Conservation (phyloP, 1,140 invertebrate genomes). For the Apis dorsata region DNA sequence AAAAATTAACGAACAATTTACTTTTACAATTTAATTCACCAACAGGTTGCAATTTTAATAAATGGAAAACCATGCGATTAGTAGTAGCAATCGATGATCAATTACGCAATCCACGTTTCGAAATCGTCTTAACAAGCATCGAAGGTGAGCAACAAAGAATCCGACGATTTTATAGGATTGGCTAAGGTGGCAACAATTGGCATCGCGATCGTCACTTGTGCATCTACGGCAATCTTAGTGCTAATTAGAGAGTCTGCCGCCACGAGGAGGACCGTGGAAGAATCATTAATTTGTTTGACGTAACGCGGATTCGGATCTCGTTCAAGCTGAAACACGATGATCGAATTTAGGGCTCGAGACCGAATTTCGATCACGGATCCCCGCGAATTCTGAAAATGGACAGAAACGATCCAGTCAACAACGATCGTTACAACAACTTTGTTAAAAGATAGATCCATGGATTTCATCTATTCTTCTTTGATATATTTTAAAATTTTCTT, state of each 20-base stretch:
- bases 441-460: not conserved
- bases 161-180: conserved; percentile 33
- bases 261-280: not conserved
- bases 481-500: not conserved
- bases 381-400: conserved; percentile 1
- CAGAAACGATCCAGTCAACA: not conserved
- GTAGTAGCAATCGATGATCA: not conserved
- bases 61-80: not conserved
- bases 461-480: not conserved
- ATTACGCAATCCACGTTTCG: not conserved
- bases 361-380: not conserved
- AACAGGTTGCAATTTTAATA: too few species aligned
- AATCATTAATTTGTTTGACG: conserved; percentile 60
- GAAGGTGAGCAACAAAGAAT: not conserved
- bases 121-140: not conserved
- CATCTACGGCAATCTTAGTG: conserved; percentile 54
- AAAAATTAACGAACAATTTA: too few species aligned
- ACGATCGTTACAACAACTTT: too few species aligned
- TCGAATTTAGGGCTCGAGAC: conserved; percentile 14
- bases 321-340: conserved; percentile 9
- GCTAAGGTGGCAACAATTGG: conserved; percentile 62
- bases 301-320: conserved; percentile 22
- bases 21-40: not conserved
- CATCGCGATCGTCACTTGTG: conserved; percentile 48
- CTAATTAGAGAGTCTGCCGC: conserved; percentile 53